Conservation (phyloP, 2,113 vertebrate species). For the Cryptotis parvus region DNA sequence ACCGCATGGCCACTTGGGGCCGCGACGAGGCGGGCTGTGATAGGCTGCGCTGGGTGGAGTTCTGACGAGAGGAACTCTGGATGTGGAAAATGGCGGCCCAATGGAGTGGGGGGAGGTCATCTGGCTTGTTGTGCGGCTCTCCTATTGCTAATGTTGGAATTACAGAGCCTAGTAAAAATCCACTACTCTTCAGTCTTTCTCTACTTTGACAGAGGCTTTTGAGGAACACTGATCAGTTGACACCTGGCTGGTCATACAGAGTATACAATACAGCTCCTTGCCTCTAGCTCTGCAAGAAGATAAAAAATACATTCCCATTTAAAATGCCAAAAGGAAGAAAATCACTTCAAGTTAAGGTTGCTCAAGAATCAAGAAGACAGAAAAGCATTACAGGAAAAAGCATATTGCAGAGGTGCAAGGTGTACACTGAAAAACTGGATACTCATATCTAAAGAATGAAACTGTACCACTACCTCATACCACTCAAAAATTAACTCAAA, state of each 20-base stretch:
- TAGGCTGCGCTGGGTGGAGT: too few species aligned
- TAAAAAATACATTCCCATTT: not conserved
- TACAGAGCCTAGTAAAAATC: too few species aligned
- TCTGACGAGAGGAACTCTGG: too few species aligned
- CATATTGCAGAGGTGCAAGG: not conserved
- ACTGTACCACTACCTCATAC: too few species aligned
- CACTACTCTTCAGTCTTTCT: not conserved
- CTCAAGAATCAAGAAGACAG: not conserved
- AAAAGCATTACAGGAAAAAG: not conserved
- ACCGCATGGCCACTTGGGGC: too few species aligned
- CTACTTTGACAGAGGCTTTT: not conserved
- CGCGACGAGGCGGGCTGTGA: too few species aligned
- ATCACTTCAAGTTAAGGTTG: not conserved
- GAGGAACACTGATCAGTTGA: not conserved
- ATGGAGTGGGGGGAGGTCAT: too few species aligned
- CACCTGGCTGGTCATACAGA: not conserved
- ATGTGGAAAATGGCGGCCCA: too few species aligned
- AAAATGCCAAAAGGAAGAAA: not conserved
- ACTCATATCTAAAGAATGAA: too few species aligned
- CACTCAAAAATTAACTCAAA: not conserved
- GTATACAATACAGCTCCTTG: not conserved
- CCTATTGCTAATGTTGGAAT: too few species aligned
- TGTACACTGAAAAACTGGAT: not conserved
- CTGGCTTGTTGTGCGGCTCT: too few species aligned
- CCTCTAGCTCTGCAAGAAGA: not conserved